Percentiles rank a stretch among this genome's conserved stretches.
Evolutionary conservation across 2,797 vertebrate species (phyloP).

Genomic region (Crenichthys baileyi): DNA sequence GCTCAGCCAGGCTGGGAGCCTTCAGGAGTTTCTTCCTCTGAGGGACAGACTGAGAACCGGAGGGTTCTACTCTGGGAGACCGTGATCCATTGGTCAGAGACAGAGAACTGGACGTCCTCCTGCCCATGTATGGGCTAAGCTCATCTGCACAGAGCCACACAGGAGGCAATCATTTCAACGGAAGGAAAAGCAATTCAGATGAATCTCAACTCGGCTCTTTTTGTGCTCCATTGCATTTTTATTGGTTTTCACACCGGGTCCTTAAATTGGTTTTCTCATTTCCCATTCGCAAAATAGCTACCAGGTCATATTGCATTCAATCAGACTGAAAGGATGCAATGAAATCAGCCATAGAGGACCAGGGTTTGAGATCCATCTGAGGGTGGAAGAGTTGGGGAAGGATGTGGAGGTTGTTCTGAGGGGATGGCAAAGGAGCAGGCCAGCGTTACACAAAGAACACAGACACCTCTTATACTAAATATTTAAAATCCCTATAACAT

Average conservation of each 20-base stretch:
- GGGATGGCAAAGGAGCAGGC: slow-evolving; percentile 46
- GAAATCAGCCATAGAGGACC: slow-evolving; percentile 32
- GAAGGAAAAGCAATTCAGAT: slow-evolving; percentile 16
- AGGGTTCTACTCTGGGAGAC: slow-evolving; percentile 46
- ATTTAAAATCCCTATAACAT: slow-evolving; percentile 3
- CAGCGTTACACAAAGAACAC: slow-evolving; percentile 64
- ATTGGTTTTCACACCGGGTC: background rate
- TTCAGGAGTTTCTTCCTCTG: slow-evolving; percentile 92
- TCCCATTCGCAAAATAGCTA: background rate
- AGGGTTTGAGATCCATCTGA: slow-evolving; percentile 58
- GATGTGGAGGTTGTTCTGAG: slow-evolving; percentile 40
- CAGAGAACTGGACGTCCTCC: slow-evolving; percentile 80
- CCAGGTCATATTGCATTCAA: background rate
- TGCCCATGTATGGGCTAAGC: slow-evolving; percentile 84
- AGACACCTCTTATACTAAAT: slow-evolving; percentile 45
- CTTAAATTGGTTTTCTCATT: slow-evolving; percentile 1
- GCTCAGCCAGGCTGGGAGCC: slow-evolving; percentile 92
- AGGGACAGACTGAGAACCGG: slow-evolving; percentile 72
- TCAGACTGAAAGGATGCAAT: slow-evolving; percentile 40
- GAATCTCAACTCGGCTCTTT: slow-evolving; percentile 55
- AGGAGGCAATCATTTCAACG: slow-evolving; percentile 30
- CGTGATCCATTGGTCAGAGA: slow-evolving; percentile 79
- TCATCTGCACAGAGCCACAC: slow-evolving; percentile 82
- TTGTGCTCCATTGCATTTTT: slow-evolving; percentile 41
- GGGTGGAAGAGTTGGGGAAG: slow-evolving; percentile 16